A percentile compares a stretch with the other conserved stretches of the same genome.
Conservation (phyloP, 1,140 invertebrate genomes). For the Cyclina sinensis region DNA sequence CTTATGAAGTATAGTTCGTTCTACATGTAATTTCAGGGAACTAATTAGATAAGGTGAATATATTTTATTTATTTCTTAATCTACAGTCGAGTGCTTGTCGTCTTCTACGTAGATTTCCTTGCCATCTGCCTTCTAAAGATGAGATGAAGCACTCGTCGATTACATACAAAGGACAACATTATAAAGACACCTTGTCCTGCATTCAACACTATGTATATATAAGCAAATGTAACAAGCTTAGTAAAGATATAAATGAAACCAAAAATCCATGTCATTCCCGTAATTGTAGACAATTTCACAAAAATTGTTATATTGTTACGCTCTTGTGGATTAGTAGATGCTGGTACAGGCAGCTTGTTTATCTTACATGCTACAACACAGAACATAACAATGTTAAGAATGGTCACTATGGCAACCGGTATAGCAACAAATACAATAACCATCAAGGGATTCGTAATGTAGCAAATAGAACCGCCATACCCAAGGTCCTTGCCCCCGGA, state of each 20-base stretch:
- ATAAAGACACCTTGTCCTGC: constrained; percentile 48
- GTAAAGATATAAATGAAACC: constrained; percentile 44
- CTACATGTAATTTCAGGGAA: too few species aligned
- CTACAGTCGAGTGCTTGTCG: too few species aligned
- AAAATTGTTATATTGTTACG: constrained; percentile 33
- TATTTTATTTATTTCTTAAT: too few species aligned
- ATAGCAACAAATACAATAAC: background rate
- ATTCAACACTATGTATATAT: constrained; percentile 27
- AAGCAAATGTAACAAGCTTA: background rate
- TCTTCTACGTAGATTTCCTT: too few species aligned
- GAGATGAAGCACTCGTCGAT: background rate
- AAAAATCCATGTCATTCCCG: constrained; percentile 59
- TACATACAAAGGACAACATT: constrained; percentile 38
- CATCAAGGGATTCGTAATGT: background rate
- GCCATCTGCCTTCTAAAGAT: too few species aligned
- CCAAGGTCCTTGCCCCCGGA: constrained; percentile 7
- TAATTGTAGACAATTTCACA: constrained; percentile 40
- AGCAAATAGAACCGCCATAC: constrained; percentile 24
- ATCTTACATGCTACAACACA: background rate
- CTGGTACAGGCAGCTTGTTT: background rate
- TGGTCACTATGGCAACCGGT: constrained; percentile 1
- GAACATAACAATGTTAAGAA: constrained; percentile 43
- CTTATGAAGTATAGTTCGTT: too few species aligned
- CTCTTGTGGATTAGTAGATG: background rate
- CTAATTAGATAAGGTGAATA: too few species aligned